These are phyloP conservation scores for Drosophila glabriapex DNA, from an alignment of 2,888 invertebrate genomes.

Conservation along the genomic window DNA sequence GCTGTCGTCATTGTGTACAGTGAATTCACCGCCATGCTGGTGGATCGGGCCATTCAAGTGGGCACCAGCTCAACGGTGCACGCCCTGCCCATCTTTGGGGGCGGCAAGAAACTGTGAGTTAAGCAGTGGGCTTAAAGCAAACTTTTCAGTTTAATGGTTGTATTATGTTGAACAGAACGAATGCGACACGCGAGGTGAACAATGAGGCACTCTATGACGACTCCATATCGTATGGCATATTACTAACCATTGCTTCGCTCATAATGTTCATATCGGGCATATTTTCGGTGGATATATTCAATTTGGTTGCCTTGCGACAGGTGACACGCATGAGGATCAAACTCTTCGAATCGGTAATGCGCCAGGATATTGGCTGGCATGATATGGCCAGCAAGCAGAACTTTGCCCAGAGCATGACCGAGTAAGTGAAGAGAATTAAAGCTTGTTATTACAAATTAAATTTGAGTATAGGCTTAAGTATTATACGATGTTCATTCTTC, in stretches of 20 bases:
- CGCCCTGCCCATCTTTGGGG: conserved; percentile 88
- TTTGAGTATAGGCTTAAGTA: background rate
- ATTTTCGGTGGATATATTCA: conserved; percentile 89
- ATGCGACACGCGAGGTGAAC: conserved; percentile 87
- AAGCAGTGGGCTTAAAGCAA: background rate
- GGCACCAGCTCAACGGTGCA: conserved; percentile 88
- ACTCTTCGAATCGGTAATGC: conserved; percentile 88
- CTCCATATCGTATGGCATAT: conserved; percentile 89
- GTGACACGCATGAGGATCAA: conserved; percentile 88
- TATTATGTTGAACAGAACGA: conserved; percentile 82
- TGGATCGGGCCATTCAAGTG: conserved; percentile 88
- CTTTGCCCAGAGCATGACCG: conserved; percentile 91
- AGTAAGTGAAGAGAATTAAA: conserved; percentile 87
- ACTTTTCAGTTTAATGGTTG: background rate
- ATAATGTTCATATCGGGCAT: conserved; percentile 88
- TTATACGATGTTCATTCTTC: background rate
- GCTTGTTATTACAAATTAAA: background rate
- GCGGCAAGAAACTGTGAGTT: conserved; percentile 87
- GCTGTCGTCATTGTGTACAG: conserved; percentile 90
- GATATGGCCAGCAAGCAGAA: conserved; percentile 90
- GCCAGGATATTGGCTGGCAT: conserved; percentile 91
- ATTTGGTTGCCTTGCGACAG: conserved; percentile 88
- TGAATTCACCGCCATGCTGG: conserved; percentile 90
- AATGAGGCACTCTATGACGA: conserved; percentile 88
- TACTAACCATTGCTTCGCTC: conserved; percentile 87